These are phyloP conservation scores for Alviniconcha strummeri DNA, from an alignment of 2,888 invertebrate species.

Conservation along the genomic window DNA sequence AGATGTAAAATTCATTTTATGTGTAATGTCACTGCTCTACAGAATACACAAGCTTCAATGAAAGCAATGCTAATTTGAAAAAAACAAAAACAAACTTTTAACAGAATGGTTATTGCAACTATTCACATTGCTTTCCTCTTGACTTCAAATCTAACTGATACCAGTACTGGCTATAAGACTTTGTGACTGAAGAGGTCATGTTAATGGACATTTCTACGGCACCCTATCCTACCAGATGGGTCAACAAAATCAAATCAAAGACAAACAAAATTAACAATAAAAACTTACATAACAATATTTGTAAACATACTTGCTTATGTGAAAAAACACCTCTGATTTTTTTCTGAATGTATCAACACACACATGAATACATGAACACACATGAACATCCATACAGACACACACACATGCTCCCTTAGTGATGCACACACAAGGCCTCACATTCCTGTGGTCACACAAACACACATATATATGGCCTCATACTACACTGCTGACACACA, in stretches of 20 bases:
- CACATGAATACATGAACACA: neutral
- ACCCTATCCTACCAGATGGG: too few species aligned
- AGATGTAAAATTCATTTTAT: too few species aligned
- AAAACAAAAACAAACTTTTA: neutral
- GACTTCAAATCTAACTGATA: too few species aligned
- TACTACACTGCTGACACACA: neutral
- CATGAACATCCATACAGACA: neutral
- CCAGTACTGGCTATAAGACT: too few species aligned
- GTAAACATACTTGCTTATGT: neutral
- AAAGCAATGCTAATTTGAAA: neutral
- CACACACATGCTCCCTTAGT: neutral
- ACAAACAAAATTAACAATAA: too few species aligned
- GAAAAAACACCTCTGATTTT: neutral
- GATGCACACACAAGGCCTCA: neutral
- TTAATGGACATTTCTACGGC: too few species aligned
- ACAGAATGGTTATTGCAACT: neutral
- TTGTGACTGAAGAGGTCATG: too few species aligned
- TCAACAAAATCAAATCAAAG: too few species aligned
- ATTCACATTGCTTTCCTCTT: too few species aligned
- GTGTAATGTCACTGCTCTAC: too few species aligned
- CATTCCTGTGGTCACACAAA: neutral
- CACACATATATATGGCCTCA: neutral
- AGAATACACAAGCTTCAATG: too few species aligned
- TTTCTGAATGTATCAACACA: neutral
- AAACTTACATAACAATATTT: neutral